Evolutionary conservation across 2,797 vertebrate genomes (phyloP), one percentile per base, ranked within the genome.

Genomic region (Craterocephalus amniculus): DNA sequence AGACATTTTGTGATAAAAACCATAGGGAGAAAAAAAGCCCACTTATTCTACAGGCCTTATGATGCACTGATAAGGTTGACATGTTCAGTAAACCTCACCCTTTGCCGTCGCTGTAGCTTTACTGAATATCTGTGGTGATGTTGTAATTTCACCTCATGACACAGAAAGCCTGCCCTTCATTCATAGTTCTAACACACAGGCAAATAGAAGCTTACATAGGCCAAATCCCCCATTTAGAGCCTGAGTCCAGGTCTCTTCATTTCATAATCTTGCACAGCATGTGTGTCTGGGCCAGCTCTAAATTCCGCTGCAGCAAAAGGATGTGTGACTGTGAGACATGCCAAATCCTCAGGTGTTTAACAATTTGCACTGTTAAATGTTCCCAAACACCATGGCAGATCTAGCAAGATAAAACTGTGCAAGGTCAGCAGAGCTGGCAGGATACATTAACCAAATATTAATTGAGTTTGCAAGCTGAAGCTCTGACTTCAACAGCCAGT

Each of bases 261-360:
- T 7, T 40, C 5, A 10, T 10, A 18, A 6, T 59, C 43, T 40
- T 14, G 7, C 11, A 27, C 7, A 40, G 26, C 34, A 8, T 11
- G 24, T 27, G n/a, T 32, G 59, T 12, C 49, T 70, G 68, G 27
- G 56, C 40, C 27, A 56, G 35, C 35, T 66, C 35, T 48, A 7
- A 56, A 38, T 40, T 29, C 5, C 43, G 22, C 3, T 1, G 1
- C 20, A 45, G 43, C 20, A 8, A 9, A 43, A 36, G 43, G 12
- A 12, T 52, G 35, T 40, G 35, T 38, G 2, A 4, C 24, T 40
- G 35, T 38, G 2, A 4, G 22, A 56, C 12, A n/a, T 32, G 20
- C 20, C 29, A 57, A 24, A 32, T n/a, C 29, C 26, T 35, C 32
- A 20, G 12, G 43, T n/a, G 43, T n/a, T 45, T 45, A 20, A 45